Evolutionary conservation across 2,888 invertebrate genomes (phyloP), one percentile per base, ranked within the genome.

Genomic region (Entomobrya multifasciata): DNA sequence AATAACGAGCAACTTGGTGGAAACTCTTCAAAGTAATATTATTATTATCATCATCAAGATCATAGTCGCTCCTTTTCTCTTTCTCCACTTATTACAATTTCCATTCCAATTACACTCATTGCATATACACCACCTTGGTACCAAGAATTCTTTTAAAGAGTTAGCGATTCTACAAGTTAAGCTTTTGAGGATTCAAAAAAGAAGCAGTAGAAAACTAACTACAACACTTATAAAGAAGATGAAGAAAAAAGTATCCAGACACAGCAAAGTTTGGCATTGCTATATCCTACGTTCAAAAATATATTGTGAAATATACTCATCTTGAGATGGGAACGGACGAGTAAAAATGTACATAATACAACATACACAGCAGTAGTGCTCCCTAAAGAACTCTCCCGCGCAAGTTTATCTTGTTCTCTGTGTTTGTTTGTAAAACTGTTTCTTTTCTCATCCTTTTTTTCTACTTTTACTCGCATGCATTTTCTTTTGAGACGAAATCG

Each of bases 1-100:
- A 57, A 82, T 82, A 82, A 82, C 60, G 82, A 60, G 67, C 36
- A 78, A 41, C 41, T n/a, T 57, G 20, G 22, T 57, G 52, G 30
- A 20, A 52, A n/a, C 52, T 74, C 36, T 36, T 36, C 8, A 49
- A 41, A 57, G 41, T 44, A 77, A 57, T 49, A 77, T 44, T 41
- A 77, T 77, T 57, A 57, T 41, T n/a, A 47, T 52, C 57, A 55
- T 30, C 36, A 22, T 41, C 36, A 11, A n/a, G 20, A 41, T 41
- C 57, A 22, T 55, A 4, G 8, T 36, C 36, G 20, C 41, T 76
- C 57, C 76, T n/a, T 11, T 30, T 52, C 8, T 62, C 49, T 47
- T 22, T 20, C 41, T 67, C 44, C 44, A 47, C 20, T 15, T 44
- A 67, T 41, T 67, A 78, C 62, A 78, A 62, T 78, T 74, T 65